Base-by-base conservation (phyloP, 2,888 invertebrate genomes). In the Andrena trimmerana region DNA sequence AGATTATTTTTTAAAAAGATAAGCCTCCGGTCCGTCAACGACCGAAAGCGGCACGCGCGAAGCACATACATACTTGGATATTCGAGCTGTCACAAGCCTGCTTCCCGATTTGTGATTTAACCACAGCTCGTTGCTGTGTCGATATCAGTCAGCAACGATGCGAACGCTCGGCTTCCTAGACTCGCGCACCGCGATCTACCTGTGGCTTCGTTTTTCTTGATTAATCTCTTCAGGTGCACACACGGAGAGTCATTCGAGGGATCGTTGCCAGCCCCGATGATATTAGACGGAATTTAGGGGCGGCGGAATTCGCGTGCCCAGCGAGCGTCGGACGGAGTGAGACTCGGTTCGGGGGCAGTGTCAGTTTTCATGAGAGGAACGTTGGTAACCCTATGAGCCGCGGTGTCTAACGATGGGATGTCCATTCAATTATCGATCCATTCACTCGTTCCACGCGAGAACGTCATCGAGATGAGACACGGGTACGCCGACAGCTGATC, bases 401-500 rank as follows among this genome's bases (percentile, higher is more conserved):
- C 33, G 20, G n/a, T 24, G 7, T 8, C 8, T 42, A 10, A 8
- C 13, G 33, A 36, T 3, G 2, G 42, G 29, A 42, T 20, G 6
- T 36, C 16, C 2, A 52, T 62, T 72, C 13, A 62, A 60, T 27
- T 20, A 52, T 65, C 10, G 16, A 33, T 57, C 10, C 5, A 24
- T 54, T 48, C 13, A 5, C 27, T 24, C 13, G 31, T 69, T 57
- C 24, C 16, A 42, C 7, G 54, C 8, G 57, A 31, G n/a, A 75
- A 75, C 62, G 72, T 72, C 54, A 68, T 20, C 31, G 48, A 27
- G 24, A 24, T 10, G n/a, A 70, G 62, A 63, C 60, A 60, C 54
- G 65, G 63, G 57, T 65, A 42, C 74, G 57, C 13, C 81, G 87
- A 87, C 85, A 87, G 84, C 80, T 84, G 83, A 83, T 84, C 73